A percentile compares a stretch with the other conserved stretches of the same genome.
These are phyloP conservation scores for Poeciliopsis prolifica DNA, from an alignment of 2,113 vertebrate species.

Conservation along the genomic window DNA sequence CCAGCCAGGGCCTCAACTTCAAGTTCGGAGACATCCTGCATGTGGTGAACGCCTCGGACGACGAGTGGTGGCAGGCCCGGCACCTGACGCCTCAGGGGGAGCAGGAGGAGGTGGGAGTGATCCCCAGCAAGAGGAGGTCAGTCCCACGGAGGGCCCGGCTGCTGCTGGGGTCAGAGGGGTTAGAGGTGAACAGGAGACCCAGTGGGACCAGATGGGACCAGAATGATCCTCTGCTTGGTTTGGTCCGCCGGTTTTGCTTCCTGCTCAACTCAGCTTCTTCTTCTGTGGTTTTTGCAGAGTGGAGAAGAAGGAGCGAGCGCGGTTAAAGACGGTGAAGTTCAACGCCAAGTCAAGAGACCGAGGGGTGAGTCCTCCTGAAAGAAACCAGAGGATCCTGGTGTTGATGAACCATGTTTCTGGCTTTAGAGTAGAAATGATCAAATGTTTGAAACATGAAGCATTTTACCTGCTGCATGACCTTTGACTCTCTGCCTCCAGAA, in stretches of 20 bases:
- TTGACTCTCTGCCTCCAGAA: too few species aligned
- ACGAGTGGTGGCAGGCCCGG: constrained; percentile 98
- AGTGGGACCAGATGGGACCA: too few species aligned
- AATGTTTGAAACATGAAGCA: background rate
- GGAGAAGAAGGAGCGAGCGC: constrained; percentile 96
- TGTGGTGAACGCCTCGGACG: constrained; percentile 95
- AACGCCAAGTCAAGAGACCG: constrained; percentile 95
- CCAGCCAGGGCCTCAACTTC: constrained; percentile 96
- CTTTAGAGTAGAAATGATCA: background rate
- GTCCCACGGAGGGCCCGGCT: constrained; percentile 5
- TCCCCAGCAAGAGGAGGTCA: constrained; percentile 97
- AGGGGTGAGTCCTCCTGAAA: constrained; percentile 86
- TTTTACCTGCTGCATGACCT: background rate
- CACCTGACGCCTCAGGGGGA: constrained; percentile 90
- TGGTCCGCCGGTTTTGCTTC: too few species aligned
- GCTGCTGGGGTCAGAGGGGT: too few species aligned
- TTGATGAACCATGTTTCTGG: background rate
- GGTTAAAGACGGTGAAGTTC: constrained; percentile 98
- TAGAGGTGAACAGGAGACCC: too few species aligned
- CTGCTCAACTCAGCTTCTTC: background rate
- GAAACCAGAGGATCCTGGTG: background rate
- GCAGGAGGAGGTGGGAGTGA: constrained; percentile 95
- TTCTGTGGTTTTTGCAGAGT: constrained; percentile 78
- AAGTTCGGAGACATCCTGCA: constrained; percentile 97
- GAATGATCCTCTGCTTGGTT: too few species aligned